Evolutionary conservation across 2,797 vertebrate species (phyloP).

Genomic region (Iguana delicatissima): DNA sequence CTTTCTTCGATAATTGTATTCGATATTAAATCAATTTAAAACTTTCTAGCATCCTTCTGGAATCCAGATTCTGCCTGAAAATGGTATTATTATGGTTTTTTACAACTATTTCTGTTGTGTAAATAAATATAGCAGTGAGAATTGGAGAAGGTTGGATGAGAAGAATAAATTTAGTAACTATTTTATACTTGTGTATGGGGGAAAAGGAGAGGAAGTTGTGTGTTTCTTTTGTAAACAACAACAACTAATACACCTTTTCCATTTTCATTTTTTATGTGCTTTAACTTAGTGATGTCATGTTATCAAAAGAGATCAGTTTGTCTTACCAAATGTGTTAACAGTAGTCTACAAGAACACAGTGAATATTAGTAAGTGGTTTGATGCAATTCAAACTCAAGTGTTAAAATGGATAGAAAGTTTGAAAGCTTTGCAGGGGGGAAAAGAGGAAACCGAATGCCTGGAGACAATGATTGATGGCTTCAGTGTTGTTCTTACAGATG

Average conservation of each 20-base stretch:
- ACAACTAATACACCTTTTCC: background rate
- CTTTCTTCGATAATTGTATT: no score
- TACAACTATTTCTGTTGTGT: background rate
- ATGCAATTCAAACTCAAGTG: constrained; percentile 14
- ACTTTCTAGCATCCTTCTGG: no score
- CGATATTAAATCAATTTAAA: no score
- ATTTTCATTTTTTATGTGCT: background rate
- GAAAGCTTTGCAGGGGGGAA: constrained; percentile 44
- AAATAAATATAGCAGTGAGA: background rate
- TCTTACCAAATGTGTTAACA: background rate
- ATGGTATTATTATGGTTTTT: no score
- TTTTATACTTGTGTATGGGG: background rate
- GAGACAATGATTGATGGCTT: constrained; percentile 53
- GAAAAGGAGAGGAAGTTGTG: background rate
- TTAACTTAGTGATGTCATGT: constrained; percentile 7
- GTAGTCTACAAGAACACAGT: constrained; percentile 26
- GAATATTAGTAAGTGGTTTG: background rate
- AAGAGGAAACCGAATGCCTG: constrained; percentile 46
- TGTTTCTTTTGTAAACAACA: background rate
- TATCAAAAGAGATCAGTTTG: background rate
- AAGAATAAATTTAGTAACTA: background rate
- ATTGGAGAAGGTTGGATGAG: background rate
- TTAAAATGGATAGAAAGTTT: constrained; percentile 43
- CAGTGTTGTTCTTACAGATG: constrained; percentile 48
- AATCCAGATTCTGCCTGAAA: no score